A percentile compares a stretch with the other conserved stretches of the same genome.
Evolutionary conservation across 2,113 vertebrate species (phyloP).

Genomic region (Syrrhaptes paradoxus): DNA sequence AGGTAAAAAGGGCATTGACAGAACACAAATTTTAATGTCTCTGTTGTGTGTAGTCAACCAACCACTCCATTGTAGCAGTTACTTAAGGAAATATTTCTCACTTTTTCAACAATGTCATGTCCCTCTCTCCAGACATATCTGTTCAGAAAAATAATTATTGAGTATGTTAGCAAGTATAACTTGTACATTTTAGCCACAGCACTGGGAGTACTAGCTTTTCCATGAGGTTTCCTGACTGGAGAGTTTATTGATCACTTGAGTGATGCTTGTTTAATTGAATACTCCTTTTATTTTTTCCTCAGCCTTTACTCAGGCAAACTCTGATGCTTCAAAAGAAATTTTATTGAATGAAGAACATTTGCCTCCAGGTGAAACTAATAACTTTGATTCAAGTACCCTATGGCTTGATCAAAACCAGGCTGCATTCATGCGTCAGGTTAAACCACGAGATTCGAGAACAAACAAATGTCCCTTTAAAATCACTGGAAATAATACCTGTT

Average conservation of each 20-base stretch:
- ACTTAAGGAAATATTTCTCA: background rate
- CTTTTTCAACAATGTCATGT: background rate
- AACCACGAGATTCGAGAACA: background rate
- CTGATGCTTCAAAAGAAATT: conserved; percentile 2
- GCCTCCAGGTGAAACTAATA: conserved; percentile 4
- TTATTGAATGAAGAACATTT: background rate
- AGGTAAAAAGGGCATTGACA: background rate
- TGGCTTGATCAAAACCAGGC: background rate
- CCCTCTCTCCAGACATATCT: background rate
- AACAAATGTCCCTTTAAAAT: background rate
- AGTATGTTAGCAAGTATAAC: background rate
- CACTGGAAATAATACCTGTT: background rate
- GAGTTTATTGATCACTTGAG: background rate
- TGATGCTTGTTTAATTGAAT: background rate
- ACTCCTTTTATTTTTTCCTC: background rate
- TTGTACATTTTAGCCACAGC: background rate
- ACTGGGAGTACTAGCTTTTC: background rate
- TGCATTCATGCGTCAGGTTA: background rate
- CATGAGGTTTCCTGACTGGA: background rate
- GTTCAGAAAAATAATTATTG: background rate
- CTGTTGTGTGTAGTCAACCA: too few species aligned
- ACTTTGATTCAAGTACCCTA: background rate
- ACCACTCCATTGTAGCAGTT: background rate
- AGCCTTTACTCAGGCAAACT: background rate
- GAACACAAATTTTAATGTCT: background rate